Base-by-base conservation (phyloP, 2,888 invertebrate species). In the Minunthozetes semirufus region DNA sequence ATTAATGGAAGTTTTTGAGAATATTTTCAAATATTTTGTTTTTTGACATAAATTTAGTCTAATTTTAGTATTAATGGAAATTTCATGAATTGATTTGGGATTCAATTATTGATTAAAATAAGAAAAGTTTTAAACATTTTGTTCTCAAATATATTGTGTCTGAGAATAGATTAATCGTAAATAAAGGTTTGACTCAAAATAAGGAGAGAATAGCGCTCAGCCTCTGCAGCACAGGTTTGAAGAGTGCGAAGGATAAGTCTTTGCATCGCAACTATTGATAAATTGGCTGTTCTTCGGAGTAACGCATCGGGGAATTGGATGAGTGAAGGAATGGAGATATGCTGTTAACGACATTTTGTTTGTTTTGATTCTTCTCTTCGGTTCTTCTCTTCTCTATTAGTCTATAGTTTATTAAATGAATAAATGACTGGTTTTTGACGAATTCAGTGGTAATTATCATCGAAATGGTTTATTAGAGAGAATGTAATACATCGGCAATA, bases 261-360 rank as follows among this genome's bases (percentile, higher is more conserved):
- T 29, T 29, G 8, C 42, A 68, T 68, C 68, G 38, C 42, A 68
- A 68, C 42, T 68, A 68, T 68, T 73, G 73, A 73, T 61, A 73
- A 73, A 73, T 73, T 33, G 61, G 59, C 48, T 59, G 38, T 53
- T 33, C 50, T 59, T 73, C 17, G 13, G 25, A 19, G 17, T 2
- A 59, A 33, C 8, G 15, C 56, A 8, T 19, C n/a, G 73, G 73
- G 61, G 68, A 68, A 29, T 61, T 29, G 27, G n/a, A 33, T 61
- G 38, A 61, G 27, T 61, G 73, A 73, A 61, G 33, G 73, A 73
- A 25, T 73, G 73, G 61, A 27, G 42, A 73, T 42, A 73, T 8
- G 56, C 73, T 73, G 38, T 73, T 73, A 73, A 61, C 73, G 73
- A 59, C 61, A 61, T 73, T 73, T 73, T 46, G 61, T 46, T 68